Evolutionary conservation across 2,888 invertebrate genomes (phyloP).

Genomic region (Busseola fusca): DNA sequence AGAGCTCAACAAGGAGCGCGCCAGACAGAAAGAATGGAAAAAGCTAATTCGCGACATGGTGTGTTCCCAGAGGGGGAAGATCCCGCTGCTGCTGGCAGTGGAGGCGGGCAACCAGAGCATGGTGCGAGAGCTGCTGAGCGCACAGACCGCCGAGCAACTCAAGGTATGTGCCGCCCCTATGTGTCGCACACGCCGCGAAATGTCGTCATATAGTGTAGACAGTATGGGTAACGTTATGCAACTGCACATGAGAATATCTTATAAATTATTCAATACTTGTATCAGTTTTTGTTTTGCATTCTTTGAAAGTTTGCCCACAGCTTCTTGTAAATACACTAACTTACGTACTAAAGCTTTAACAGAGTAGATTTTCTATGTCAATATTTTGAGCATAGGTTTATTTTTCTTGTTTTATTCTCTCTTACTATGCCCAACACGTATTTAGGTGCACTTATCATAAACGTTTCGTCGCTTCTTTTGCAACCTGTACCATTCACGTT

Average conservation of each 20-base stretch:
- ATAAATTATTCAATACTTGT: constrained; percentile 47
- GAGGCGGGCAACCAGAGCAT: constrained; percentile 98
- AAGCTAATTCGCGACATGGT: constrained; percentile 89
- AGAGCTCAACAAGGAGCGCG: constrained; percentile 87
- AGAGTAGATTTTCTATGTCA: background rate
- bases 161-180: constrained; percentile 85
- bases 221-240: constrained; percentile 42
- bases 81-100: constrained; percentile 97
- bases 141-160: constrained; percentile 96
- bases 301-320: constrained; percentile 24
- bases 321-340: constrained; percentile 18
- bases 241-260: constrained; percentile 37
- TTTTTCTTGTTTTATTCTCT: background rate
- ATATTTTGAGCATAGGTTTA: background rate
- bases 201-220: constrained; percentile 2
- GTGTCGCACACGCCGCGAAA: background rate
- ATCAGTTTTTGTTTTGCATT: constrained; percentile 6
- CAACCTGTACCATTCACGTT: constrained; percentile 2
- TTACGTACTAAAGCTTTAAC: background rate
- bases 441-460: constrained; percentile 21
- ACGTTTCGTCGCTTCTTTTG: constrained; percentile 20
- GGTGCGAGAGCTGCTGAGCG: constrained; percentile 96
- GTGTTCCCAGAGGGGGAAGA: constrained; percentile 95
- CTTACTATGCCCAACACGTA: background rate
- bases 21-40: constrained; percentile 88